Conservation (phyloP, 1,140 invertebrate species). For the Magallana ariakensis region DNA sequence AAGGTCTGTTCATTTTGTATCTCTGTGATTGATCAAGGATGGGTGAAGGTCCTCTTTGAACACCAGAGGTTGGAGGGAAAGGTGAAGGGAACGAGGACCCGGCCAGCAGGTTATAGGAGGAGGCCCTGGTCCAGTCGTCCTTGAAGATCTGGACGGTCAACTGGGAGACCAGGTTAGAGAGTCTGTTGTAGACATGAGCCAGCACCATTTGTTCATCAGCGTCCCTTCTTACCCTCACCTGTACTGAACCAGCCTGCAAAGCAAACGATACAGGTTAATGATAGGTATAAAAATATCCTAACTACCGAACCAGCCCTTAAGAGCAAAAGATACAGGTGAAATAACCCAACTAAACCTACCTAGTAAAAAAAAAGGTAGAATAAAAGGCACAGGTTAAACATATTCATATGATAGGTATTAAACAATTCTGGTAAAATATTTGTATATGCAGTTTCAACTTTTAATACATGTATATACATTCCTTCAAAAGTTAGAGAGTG, state of each 20-base stretch:
- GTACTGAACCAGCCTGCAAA: constrained; percentile 83
- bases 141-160: constrained; percentile 84
- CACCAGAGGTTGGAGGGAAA: constrained; percentile 47
- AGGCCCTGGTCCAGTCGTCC: constrained; percentile 80
- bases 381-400: no score
- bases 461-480: no score
- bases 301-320: background rate
- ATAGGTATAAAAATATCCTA: background rate
- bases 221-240: constrained; percentile 84
- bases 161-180: constrained; percentile 82
- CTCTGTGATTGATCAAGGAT: constrained; percentile 43
- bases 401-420: no score
- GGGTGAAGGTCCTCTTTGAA: constrained; percentile 53
- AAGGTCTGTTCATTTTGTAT: constrained; percentile 19
- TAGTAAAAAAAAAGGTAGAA: no score
- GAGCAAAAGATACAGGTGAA: no score
- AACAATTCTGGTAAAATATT: no score
- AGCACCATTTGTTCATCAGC: constrained; percentile 86
- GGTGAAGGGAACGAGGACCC: constrained; percentile 54
- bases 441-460: no score
- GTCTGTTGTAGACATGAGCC: constrained; percentile 83
- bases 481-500: no score
- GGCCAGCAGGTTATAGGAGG: constrained; percentile 63
- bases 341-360: no score
- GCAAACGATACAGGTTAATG: background rate